Conservation (phyloP, 2,888 invertebrate species). For the Lasioglossum morio region DNA sequence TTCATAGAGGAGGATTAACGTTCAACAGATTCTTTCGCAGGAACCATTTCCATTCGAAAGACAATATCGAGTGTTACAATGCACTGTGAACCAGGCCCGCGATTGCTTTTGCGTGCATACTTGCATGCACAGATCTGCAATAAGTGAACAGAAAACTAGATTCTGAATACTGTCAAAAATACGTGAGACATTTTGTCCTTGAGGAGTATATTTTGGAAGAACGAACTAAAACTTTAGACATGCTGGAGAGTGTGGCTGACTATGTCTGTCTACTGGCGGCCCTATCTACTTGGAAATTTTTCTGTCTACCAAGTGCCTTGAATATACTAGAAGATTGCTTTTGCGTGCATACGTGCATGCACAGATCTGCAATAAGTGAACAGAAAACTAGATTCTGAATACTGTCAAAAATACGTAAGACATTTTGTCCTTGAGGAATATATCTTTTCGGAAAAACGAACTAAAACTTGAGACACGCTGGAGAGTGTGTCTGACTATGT, state of each 20-base stretch:
- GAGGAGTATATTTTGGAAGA: neutral
- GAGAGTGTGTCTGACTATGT: neutral
- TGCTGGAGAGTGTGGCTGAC: neutral
- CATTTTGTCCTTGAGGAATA: neutral
- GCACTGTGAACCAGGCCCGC: neutral
- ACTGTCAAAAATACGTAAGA: neutral
- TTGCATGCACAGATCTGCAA: neutral
- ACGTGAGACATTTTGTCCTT: neutral
- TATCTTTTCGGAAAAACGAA: neutral
- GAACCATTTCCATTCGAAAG: neutral
- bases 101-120: neutral
- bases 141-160: neutral
- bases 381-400: neutral
- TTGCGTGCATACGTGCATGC: too few relatives aligned
- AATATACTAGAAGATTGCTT: too few relatives aligned
- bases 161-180: neutral
- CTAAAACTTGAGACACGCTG: neutral
- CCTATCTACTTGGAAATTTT: neutral
- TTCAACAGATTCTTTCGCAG: neutral
- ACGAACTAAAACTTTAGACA: neutral
- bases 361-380: too few relatives aligned
- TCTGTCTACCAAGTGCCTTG: too few relatives aligned
- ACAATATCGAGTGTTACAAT: neutral
- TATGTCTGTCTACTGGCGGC: neutral
- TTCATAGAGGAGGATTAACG: slow-evolving; percentile 2